Conservation (phyloP, 2,797 vertebrate genomes). For the Anguilla marmorata region DNA sequence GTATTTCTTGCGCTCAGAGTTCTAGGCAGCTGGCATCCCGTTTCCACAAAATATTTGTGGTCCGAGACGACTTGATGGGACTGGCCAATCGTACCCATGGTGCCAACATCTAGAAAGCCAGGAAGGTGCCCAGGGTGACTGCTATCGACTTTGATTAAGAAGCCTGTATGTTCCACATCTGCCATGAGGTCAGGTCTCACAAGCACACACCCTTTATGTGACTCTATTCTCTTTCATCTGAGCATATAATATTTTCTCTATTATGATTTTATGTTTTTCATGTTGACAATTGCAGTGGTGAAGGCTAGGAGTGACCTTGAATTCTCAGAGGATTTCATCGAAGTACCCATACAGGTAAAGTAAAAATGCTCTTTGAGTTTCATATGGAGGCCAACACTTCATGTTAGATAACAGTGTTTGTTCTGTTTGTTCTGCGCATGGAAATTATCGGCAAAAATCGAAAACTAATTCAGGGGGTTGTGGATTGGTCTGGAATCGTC, state of each 20-base stretch:
- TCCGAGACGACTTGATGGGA: conserved; percentile 96
- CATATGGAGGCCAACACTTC: neutral
- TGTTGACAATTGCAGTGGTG: conserved; percentile 74
- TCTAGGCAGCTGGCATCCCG: conserved; percentile 95
- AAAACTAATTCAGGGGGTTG: conserved; percentile 97
- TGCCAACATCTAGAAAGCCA: conserved; percentile 96
- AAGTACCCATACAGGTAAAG: conserved; percentile 94
- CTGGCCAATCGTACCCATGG: conserved; percentile 97
- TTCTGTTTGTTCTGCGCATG: conserved; percentile 62
- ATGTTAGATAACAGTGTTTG: neutral
- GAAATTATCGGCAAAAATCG: conserved; percentile 99
- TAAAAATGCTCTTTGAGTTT: neutral
- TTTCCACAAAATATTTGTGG: conserved; percentile 96
- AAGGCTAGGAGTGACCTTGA: conserved; percentile 93
- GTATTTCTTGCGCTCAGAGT: conserved; percentile 67
- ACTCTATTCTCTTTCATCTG: neutral
- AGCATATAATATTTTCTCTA: conserved; percentile 30
- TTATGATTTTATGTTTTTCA: neutral
- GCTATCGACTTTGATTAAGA: conserved; percentile 97
- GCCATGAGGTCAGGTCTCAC: conserved; percentile 81
- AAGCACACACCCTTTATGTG: neutral
- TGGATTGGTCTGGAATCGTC: conserved; percentile 97
- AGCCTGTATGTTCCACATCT: conserved; percentile 98
- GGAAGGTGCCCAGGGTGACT: conserved; percentile 94
- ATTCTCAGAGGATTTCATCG: conserved; percentile 95